Conservation (phyloP, 1,140 invertebrate species). For the Scaptodrosophila lebanonensis region DNA sequence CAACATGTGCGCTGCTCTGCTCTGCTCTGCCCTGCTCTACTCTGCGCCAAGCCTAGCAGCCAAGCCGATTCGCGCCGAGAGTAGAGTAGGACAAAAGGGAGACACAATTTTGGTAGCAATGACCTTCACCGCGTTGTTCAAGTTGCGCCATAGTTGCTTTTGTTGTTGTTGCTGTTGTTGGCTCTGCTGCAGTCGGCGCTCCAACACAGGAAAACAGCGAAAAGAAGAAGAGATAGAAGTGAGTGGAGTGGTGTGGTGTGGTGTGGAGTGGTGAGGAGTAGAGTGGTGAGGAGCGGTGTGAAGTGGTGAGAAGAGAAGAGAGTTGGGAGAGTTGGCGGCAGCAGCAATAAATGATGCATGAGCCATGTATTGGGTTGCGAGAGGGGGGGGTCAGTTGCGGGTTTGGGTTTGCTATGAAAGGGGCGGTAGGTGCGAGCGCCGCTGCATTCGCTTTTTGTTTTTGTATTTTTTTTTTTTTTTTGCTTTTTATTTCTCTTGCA, state of each 20-base stretch:
- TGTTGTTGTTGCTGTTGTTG: slow-evolving; percentile 37
- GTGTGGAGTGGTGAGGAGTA: too few relatives aligned
- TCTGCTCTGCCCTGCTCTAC: not conserved
- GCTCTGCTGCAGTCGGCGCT: slow-evolving; percentile 38
- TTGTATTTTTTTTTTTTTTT: not conserved
- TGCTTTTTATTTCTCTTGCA: not conserved
- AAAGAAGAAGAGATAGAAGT: slow-evolving; percentile 33
- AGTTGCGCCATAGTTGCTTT: slow-evolving; percentile 55
- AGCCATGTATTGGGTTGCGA: slow-evolving; percentile 26
- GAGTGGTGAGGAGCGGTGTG: slow-evolving; percentile 9
- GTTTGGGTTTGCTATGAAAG: not conserved
- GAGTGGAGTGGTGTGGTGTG: slow-evolving; percentile 8
- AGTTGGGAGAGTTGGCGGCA: slow-evolving; percentile 4
- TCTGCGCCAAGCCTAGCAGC: slow-evolving; percentile 20
- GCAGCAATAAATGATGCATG: slow-evolving; percentile 55
- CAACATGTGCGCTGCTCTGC: slow-evolving; percentile 18
- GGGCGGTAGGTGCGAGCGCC: slow-evolving; percentile 5
- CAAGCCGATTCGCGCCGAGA: slow-evolving; percentile 43
- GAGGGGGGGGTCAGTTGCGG: not conserved
- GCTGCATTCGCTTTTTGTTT: slow-evolving; percentile 39
- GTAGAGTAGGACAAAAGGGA: slow-evolving; percentile 76
- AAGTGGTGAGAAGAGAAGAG: too few relatives aligned
- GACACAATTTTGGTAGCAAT: slow-evolving; percentile 77
- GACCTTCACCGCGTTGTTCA: slow-evolving; percentile 77
- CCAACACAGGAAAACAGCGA: slow-evolving; percentile 8